phyloP scores from a whole-genome alignment of 2,113 vertebrate genomes.

The Varanus komodoensis region DNA sequence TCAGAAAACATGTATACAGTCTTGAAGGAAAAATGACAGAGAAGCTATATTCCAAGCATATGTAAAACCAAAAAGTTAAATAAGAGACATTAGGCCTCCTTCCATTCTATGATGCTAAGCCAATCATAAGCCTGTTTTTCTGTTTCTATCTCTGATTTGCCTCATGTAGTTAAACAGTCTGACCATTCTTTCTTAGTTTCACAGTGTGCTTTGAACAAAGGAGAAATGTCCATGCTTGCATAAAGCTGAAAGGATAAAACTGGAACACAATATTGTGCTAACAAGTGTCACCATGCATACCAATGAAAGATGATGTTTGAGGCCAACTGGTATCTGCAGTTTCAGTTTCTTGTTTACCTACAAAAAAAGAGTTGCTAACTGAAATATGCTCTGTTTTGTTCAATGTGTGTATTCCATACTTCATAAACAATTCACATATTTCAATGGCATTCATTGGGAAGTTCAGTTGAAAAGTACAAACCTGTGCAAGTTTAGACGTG shows the following conservation, averaged over 20 bases:
- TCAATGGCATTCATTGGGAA: not conserved
- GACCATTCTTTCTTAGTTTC: slow-evolving; percentile 1
- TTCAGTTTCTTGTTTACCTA: slow-evolving; percentile 68
- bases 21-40: not conserved
- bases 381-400: not conserved
- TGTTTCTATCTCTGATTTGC: not conserved
- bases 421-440: not conserved
- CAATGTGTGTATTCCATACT: not conserved
- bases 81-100: not conserved
- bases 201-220: slow-evolving; percentile 23
- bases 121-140: not conserved
- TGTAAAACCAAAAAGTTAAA: not conserved
- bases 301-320: slow-evolving; percentile 72
- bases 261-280: slow-evolving; percentile 81
- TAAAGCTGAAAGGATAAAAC: slow-evolving; percentile 78
- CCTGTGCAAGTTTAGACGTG: no score
- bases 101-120: not conserved
- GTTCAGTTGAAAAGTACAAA: not conserved
- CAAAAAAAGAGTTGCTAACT: not conserved
- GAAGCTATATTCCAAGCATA: not conserved
- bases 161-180: not conserved
- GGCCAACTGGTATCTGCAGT: slow-evolving; percentile 87
- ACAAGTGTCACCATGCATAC: slow-evolving; percentile 86
- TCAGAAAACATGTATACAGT: not conserved
- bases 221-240: slow-evolving; percentile 78